phyloP scores from a whole-genome alignment of 2,797 vertebrate genomes.

The Cichlasoma orientale region DNA sequence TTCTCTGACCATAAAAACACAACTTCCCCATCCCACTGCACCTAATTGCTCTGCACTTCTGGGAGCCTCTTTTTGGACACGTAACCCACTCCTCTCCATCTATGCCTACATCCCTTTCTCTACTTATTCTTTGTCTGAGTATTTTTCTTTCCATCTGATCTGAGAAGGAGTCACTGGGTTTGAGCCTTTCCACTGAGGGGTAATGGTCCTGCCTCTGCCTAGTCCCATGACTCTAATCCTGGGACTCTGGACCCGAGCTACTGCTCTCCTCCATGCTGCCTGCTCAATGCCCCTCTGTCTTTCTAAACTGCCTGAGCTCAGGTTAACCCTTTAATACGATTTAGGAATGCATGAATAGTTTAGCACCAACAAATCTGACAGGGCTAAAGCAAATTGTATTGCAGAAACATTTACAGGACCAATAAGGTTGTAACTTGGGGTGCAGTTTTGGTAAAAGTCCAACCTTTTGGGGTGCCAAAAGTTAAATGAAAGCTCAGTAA shows the following conservation, averaged over 20 bases:
- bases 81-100: conserved; percentile 14
- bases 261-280: conserved; percentile 58
- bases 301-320: conserved; percentile 36
- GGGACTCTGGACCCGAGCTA: conserved; percentile 70
- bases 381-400: background rate
- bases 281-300: conserved; percentile 65
- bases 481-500: background rate
- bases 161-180: conserved; percentile 76
- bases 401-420: background rate
- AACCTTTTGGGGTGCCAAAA: too few relatives aligned
- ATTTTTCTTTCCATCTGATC: conserved; percentile 64
- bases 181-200: conserved; percentile 70
- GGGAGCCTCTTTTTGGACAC: conserved; percentile 38
- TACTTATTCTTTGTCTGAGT: conserved; percentile 33
- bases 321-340: conserved; percentile 62
- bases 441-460: background rate
- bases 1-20: conserved; percentile 56
- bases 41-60: conserved; percentile 63
- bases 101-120: conserved; percentile 19
- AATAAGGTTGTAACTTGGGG: background rate
- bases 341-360: conserved; percentile 13
- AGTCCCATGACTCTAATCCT: conserved; percentile 82
- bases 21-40: conserved; percentile 54
- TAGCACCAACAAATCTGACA: background rate
- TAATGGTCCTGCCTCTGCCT: conserved; percentile 76